Evolutionary conservation across 2,888 invertebrate genomes (phyloP).

Genomic region (Alitta virens): DNA sequence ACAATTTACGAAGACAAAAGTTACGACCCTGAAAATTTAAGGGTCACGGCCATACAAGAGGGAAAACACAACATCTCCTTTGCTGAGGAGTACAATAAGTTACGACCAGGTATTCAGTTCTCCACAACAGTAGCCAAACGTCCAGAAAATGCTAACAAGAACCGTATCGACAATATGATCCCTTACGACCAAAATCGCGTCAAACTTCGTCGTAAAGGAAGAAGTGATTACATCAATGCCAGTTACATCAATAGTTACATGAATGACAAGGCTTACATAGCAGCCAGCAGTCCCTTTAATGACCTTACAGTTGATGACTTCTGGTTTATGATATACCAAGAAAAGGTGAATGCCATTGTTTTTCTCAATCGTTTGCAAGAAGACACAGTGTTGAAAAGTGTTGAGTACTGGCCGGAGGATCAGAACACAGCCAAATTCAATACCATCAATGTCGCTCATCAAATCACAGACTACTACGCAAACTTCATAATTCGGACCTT

Average conservation of each 20-base stretch:
- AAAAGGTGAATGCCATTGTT: slow-evolving; percentile 56
- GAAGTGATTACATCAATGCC: slow-evolving; percentile 50
- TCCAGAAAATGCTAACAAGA: slow-evolving; percentile 39
- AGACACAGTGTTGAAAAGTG: slow-evolving; percentile 70
- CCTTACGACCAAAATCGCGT: slow-evolving; percentile 53
- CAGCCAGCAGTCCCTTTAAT: slow-evolving; percentile 59
- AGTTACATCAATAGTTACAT: slow-evolving; percentile 52
- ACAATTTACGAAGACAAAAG: slow-evolving; percentile 14
- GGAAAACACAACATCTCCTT: slow-evolving; percentile 33
- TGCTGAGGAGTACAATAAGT: slow-evolving; percentile 46
- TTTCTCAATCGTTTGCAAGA: slow-evolving; percentile 60
- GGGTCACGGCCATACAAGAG: slow-evolving; percentile 25
- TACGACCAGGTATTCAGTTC: slow-evolving; percentile 38
- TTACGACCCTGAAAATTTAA: slow-evolving; percentile 22
- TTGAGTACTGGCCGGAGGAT: slow-evolving; percentile 80
- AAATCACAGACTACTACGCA: slow-evolving; percentile 85
- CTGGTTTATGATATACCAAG: slow-evolving; percentile 61
- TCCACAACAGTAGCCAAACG: slow-evolving; percentile 36
- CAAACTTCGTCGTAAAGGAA: slow-evolving; percentile 30
- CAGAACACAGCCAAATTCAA: slow-evolving; percentile 73
- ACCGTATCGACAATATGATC: slow-evolving; percentile 50
- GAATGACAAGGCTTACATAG: slow-evolving; percentile 56
- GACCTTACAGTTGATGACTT: slow-evolving; percentile 56
- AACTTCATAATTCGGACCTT: slow-evolving; percentile 70
- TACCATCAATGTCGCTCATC: slow-evolving; percentile 81